Base-by-base conservation (phyloP, 1,140 invertebrate genomes). In the Heterodera carotae region DNA sequence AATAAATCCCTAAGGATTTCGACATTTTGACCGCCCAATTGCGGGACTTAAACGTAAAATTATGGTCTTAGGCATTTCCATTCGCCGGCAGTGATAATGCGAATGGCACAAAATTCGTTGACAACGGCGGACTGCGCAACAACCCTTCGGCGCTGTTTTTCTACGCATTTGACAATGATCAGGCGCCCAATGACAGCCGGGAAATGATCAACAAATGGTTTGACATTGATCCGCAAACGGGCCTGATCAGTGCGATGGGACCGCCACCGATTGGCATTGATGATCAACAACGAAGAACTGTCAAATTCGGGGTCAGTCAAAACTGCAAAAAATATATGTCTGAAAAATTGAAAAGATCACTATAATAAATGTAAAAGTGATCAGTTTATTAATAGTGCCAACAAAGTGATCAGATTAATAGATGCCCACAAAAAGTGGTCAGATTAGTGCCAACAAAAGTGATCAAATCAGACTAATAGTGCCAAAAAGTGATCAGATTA, bases 271-370 rank as follows among this genome's bases (percentile, higher is more conserved):
- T 66, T 12, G 62, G 2, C 29, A n/a, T 31, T 12, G 10, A 18
- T 8, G n/a, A 31, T n/a, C n/a, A 66, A 6, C 62, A 66, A 27
- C 62, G 33, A 1, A 34, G 12, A 66, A 12, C 62, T 27, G 62
- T 66, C 62, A 29, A 66, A 66, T 31, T 66, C 29, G 62, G 62
- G 62, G 62, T 66, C 25, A 66, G n/a, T 18, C 4, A 66, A 31
- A 10, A 31, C 7, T 62, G 0, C 6, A 62, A 8, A 8, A 62
- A n/a, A n/a, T n/a, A n/a, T n/a, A n/a, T n/a, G n/a, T n/a, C n/a
- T n/a, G n/a, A n/a, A n/a, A n/a, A n/a, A n/a, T n/a, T n/a, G n/a
- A n/a, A n/a, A n/a, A n/a, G n/a, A n/a, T n/a, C n/a, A n/a, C n/a
- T n/a, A n/a, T n/a, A n/a, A n/a, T n/a, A n/a, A n/a, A n/a, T n/a